These are phyloP conservation scores for Leucoraja ocellata DNA, from an alignment of 2,797 vertebrate species.

Conservation along the genomic window DNA sequence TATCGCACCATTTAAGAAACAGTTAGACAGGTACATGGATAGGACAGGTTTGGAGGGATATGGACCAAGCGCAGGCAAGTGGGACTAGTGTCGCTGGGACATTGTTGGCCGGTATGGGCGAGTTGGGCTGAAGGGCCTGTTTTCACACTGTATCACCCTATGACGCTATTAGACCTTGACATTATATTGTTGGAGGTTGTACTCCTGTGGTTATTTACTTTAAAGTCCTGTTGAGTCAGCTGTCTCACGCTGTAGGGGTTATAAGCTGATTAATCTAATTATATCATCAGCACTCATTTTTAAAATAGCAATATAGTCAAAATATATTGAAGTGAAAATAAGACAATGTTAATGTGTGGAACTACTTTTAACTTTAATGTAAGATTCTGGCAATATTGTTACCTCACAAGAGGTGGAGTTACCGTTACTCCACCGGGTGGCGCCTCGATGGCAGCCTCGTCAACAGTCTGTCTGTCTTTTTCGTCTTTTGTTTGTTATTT, in stretches of 20 bases:
- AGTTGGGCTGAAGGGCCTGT: too few relatives aligned
- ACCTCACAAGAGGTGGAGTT: neutral
- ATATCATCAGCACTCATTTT: neutral
- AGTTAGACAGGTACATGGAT: too few relatives aligned
- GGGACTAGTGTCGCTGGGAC: too few relatives aligned
- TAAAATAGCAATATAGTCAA: neutral
- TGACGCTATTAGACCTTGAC: too few relatives aligned
- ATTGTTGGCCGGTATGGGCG: too few relatives aligned
- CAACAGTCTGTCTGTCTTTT: too few relatives aligned
- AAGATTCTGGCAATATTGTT: neutral
- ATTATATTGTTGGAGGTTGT: neutral
- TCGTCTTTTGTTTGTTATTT: too few relatives aligned
- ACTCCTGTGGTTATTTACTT: neutral
- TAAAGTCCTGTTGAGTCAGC: neutral
- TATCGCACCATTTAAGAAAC: too few relatives aligned
- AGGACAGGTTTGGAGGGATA: too few relatives aligned
- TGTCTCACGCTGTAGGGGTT: neutral
- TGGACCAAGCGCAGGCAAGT: too few relatives aligned
- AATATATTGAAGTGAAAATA: neutral
- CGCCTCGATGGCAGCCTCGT: too few relatives aligned
- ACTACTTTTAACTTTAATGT: neutral
- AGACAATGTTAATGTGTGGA: neutral
- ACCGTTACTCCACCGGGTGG: neutral
- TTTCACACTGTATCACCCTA: too few relatives aligned
- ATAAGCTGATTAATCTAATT: neutral